Percentiles rank a stretch among this genome's conserved stretches.
phyloP scores from a whole-genome alignment of 2,888 invertebrate species.

The Lottia scabra region DNA sequence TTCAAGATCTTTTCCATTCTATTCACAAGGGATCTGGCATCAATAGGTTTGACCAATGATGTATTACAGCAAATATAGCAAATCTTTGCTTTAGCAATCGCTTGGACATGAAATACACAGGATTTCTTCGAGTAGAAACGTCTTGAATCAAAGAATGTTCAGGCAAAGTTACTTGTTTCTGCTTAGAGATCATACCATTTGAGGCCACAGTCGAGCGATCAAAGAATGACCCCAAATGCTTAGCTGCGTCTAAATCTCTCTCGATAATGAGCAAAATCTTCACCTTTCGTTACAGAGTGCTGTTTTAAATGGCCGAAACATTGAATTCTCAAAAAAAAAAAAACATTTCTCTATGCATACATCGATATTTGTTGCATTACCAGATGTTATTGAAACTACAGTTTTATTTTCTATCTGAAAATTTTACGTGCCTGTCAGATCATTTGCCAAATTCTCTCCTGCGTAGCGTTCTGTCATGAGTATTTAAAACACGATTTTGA shows the following conservation, averaged over 20 bases:
- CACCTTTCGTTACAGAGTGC: not conserved
- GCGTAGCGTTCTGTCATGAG: not conserved
- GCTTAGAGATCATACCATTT: not conserved
- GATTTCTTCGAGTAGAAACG: not conserved
- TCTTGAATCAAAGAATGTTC: not conserved
- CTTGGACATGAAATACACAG: not conserved
- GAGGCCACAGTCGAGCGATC: not conserved
- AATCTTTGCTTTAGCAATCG: not conserved
- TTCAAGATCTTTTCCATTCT: no score
- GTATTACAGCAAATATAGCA: slow-evolving; percentile 6
- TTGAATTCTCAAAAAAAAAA: not conserved
- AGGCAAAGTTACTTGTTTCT: not conserved
- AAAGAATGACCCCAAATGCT: not conserved
- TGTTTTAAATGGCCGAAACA: not conserved
- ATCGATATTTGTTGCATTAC: not conserved
- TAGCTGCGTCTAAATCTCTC: not conserved
- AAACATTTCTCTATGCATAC: not conserved
- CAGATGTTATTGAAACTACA: not conserved
- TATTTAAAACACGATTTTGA: not conserved
- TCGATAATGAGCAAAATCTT: not conserved
- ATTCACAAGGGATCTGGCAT: slow-evolving; percentile 8
- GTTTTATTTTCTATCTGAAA: not conserved
- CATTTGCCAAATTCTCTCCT: not conserved
- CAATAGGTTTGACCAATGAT: not conserved
- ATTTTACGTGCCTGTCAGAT: not conserved